Base-by-base conservation (phyloP, 2,888 invertebrate species). In the Sminthurinus aureus region DNA sequence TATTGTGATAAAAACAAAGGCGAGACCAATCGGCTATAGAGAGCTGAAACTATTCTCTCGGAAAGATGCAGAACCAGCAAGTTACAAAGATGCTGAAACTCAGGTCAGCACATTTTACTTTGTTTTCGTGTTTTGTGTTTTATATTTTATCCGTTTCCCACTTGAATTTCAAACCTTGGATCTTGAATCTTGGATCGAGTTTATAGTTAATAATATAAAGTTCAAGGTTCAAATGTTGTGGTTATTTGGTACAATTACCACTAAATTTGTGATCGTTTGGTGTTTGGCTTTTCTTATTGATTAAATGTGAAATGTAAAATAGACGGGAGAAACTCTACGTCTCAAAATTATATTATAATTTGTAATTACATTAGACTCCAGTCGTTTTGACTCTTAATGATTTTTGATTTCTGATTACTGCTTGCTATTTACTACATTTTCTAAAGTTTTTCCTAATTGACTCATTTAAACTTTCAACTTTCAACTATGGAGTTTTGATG, bases 1-100 rank as follows among this genome's bases (percentile, higher is more conserved):
- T 66, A 58, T 58, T 58, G 58, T 67, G 22, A n/a, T 8, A n/a
- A 67, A 67, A 3, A 20, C 22, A 67, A 11, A 67, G 67, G 82
- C 83, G 13, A 75, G 85, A 13, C 86, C 86, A 0, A 20, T 81
- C 6, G 86, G 86, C 3, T 87, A 87, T 52, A 73, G 83, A 24
- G 82, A 85, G 13, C 67, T 87, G 52, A 80, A 84, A 18, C 83
- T 87, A n/a, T 83, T 79, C 3, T 69, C 66, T 0, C 26, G 24
- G 38, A 52, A 74, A n/a, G 71, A 71, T 8, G 15, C 15, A n/a
- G 51, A 8, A 38, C 38, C 38, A 38, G 6, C 38, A 38, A 38
- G 3, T 51, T n/a, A 20, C 9, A 38, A 51, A 38, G 71, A 79
- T 51, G 79, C 52, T 38, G 71, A 69, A 26, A 64, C 64, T 78